Conservation (phyloP, 2,113 vertebrate genomes). For the Lucifuga dentata region DNA sequence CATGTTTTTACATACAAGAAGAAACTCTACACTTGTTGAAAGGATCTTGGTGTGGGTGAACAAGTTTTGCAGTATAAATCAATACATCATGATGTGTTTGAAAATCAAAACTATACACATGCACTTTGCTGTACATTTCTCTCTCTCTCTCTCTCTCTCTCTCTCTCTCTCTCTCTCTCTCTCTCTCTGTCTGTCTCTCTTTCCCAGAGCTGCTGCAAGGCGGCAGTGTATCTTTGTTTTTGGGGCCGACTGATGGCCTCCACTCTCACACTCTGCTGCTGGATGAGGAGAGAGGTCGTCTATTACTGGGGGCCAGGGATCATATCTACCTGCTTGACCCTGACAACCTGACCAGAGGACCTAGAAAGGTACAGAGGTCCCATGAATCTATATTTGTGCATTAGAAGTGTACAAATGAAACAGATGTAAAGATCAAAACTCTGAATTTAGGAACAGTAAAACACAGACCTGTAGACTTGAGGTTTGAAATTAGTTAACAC, state of each 20-base stretch:
- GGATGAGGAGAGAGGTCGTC: constrained; percentile 92
- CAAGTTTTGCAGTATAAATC: not conserved
- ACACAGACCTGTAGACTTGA: too few relatives aligned
- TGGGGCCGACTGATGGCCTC: constrained; percentile 89
- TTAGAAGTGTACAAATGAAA: not conserved
- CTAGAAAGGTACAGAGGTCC: constrained; percentile 86
- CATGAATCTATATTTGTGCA: too few relatives aligned
- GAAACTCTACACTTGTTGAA: constrained; percentile 19
- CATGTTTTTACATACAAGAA: constrained; percentile 13
- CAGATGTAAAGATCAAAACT: not conserved
- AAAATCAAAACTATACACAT: not conserved
- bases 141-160: not conserved
- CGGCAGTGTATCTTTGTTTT: constrained; percentile 90
- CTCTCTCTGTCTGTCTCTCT: constrained; percentile 34
- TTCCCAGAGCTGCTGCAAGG: constrained; percentile 90
- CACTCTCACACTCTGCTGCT: constrained; percentile 93
- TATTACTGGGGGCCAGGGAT: constrained; percentile 92
- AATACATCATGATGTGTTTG: constrained; percentile 12
- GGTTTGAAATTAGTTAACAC: too few relatives aligned
- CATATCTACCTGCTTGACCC: constrained; percentile 92
- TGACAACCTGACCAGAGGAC: constrained; percentile 89
- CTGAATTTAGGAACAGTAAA: not conserved
- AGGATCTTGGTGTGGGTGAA: not conserved
- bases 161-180: constrained; percentile 13
- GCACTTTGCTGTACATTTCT: not conserved